phyloP scores from a whole-genome alignment of 2,888 invertebrate species.

The Ramazzottius varieornatus region DNA sequence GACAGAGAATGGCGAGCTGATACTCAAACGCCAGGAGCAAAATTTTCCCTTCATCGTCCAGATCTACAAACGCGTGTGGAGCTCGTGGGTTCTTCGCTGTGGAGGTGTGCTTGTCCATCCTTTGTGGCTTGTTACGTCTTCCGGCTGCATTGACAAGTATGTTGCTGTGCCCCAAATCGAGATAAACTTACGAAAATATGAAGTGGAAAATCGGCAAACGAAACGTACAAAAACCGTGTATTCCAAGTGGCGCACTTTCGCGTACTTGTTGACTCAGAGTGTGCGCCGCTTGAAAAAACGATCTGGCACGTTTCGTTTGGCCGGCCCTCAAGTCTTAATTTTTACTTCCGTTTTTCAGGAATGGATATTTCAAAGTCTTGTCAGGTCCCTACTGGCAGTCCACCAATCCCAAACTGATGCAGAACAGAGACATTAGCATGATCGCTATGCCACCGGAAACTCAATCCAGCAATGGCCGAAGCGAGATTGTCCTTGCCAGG shows the following conservation, averaged over 20 bases:
- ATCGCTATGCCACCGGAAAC: background rate
- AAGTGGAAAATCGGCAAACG: too few relatives aligned
- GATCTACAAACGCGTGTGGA: conserved; percentile 2
- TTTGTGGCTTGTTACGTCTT: background rate
- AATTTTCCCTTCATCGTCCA: background rate
- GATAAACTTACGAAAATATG: too few relatives aligned
- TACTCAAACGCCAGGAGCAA: background rate
- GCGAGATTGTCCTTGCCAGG: background rate
- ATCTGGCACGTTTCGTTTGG: too few relatives aligned
- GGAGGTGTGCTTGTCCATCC: conserved; percentile 2
- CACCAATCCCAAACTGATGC: background rate
- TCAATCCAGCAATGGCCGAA: background rate
- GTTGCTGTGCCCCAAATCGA: background rate
- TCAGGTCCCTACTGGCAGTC: background rate
- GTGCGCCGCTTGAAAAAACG: background rate
- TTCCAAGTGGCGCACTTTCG: too few relatives aligned
- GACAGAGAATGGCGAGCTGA: conserved; percentile 1
- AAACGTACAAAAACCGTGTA: too few relatives aligned
- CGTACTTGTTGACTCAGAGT: background rate
- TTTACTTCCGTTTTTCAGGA: background rate
- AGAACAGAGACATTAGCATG: background rate
- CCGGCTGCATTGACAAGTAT: conserved; percentile 4
- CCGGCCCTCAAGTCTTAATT: too few relatives aligned
- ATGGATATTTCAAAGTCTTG: background rate
- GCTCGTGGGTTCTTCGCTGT: background rate